phyloP scores from a whole-genome alignment of 2,888 invertebrate species.

The Trichogramma dendrolimi region DNA sequence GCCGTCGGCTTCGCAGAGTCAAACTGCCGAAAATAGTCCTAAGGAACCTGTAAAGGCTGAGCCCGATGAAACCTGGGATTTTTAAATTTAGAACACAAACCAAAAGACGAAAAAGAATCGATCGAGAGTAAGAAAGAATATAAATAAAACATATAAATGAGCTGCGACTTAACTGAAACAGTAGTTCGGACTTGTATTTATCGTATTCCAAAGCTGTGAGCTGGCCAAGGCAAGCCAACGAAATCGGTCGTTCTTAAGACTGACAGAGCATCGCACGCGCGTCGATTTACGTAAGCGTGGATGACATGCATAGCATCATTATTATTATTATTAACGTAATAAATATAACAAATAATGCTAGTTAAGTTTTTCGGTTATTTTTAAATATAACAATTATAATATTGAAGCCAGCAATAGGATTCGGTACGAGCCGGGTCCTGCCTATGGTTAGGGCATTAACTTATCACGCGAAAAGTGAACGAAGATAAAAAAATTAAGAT shows the following conservation, averaged over 20 bases:
- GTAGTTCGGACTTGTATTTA: slow-evolving; percentile 20
- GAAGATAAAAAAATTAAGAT: not conserved
- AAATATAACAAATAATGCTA: slow-evolving; percentile 18
- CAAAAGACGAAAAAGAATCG: not conserved
- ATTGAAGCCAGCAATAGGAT: slow-evolving; percentile 50
- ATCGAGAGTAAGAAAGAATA: slow-evolving; percentile 7
- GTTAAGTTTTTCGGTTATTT: slow-evolving; percentile 37
- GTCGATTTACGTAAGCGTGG: slow-evolving; percentile 6
- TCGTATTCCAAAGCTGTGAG: slow-evolving; percentile 28
- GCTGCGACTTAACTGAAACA: slow-evolving; percentile 3
- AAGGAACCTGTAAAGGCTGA: slow-evolving; percentile 49
- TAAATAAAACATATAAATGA: not conserved
- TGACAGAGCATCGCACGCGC: slow-evolving; percentile 19
- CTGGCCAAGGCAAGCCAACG: slow-evolving; percentile 26
- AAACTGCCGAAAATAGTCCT: slow-evolving; percentile 33
- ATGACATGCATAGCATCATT: slow-evolving; percentile 2
- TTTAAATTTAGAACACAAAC: slow-evolving; percentile 31
- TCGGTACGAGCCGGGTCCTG: slow-evolving; percentile 47
- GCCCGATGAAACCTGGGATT: slow-evolving; percentile 50
- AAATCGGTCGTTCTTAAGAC: slow-evolving; percentile 26
- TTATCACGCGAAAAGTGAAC: slow-evolving; percentile 23
- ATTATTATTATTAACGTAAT: not conserved
- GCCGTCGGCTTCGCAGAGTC: slow-evolving; percentile 39
- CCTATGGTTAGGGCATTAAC: slow-evolving; percentile 51
- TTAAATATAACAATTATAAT: slow-evolving; percentile 23